Percentiles rank a stretch among this genome's conserved stretches.
Evolutionary conservation across 2,113 vertebrate species (phyloP).

Genomic region (Colossoma macropomum): DNA sequence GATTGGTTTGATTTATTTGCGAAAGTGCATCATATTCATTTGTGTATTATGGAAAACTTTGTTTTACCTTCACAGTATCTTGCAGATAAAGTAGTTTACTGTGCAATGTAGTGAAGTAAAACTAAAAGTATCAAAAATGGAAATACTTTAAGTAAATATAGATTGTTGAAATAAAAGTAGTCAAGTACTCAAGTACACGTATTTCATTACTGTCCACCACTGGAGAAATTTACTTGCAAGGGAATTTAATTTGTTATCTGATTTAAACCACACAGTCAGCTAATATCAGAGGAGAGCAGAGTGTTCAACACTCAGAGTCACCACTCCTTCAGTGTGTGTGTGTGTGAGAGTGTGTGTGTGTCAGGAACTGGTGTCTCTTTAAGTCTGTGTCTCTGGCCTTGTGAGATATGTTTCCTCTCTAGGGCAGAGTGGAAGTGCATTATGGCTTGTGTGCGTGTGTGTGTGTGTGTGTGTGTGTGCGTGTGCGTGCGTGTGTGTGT

Average conservation of each 20-base stretch:
- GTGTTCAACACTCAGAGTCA: constrained; percentile 14
- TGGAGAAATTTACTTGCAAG: not conserved
- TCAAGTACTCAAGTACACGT: too few relatives aligned
- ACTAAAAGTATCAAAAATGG: too few relatives aligned
- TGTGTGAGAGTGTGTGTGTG: constrained; percentile 42
- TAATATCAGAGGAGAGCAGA: constrained; percentile 36
- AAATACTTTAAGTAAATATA: too few relatives aligned
- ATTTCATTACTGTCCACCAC: too few relatives aligned
- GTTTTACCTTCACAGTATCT: too few relatives aligned
- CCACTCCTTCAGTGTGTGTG: constrained; percentile 29
- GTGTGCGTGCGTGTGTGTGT: constrained; percentile 1
- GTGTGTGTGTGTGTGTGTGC: constrained; percentile 15
- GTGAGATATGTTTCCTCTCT: constrained; percentile 55
- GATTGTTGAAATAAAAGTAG: too few relatives aligned
- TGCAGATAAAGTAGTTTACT: too few relatives aligned
- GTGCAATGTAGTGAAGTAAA: too few relatives aligned
- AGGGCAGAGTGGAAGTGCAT: constrained; percentile 41
- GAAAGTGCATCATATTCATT: too few relatives aligned
- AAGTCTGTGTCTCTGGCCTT: constrained; percentile 33
- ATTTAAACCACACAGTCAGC: constrained; percentile 5
- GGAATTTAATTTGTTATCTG: constrained; percentile 27
- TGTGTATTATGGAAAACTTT: too few relatives aligned
- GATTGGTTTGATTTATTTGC: too few relatives aligned
- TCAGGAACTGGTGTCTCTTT: constrained; percentile 50
- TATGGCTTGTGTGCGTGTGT: constrained; percentile 20